Percentiles rank a stretch among this genome's conserved stretches.
These are phyloP conservation scores for Sesamia inferens DNA, from an alignment of 2,888 invertebrate genomes.

Conservation along the genomic window DNA sequence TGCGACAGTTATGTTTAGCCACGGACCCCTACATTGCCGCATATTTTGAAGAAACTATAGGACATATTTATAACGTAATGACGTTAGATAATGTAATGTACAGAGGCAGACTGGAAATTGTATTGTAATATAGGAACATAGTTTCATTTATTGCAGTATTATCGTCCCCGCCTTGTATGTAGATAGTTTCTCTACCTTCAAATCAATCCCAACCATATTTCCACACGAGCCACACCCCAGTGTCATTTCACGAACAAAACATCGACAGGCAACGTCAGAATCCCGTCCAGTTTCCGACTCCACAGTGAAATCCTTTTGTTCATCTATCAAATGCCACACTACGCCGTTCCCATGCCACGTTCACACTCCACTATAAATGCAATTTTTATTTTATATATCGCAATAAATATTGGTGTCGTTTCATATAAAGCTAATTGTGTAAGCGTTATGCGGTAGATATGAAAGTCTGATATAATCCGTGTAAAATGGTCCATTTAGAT, in stretches of 20 bases:
- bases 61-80: too few species aligned
- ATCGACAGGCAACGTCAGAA: conserved; percentile 56
- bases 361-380: conserved; percentile 29
- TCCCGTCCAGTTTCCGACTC: conserved; percentile 39
- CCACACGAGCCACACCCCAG: conserved; percentile 19
- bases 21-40: too few species aligned
- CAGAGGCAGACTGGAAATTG: not conserved
- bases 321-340: conserved; percentile 22
- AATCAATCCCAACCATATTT: conserved; percentile 33
- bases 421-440: conserved; percentile 42
- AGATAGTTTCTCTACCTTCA: not conserved
- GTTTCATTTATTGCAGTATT: not conserved
- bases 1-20: too few species aligned
- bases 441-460: conserved; percentile 44
- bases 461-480: conserved; percentile 42
- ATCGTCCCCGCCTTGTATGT: not conserved
- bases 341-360: conserved; percentile 25
- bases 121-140: not conserved
- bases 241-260: conserved; percentile 44
- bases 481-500: conserved; percentile 46
- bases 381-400: conserved; percentile 33
- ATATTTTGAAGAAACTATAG: not conserved
- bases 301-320: conserved; percentile 53
- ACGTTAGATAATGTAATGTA: too few species aligned
- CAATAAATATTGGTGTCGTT: conserved; percentile 37